Evolutionary conservation across 2,888 invertebrate genomes (phyloP).

Genomic region (Caenorhabditis panamensis): DNA sequence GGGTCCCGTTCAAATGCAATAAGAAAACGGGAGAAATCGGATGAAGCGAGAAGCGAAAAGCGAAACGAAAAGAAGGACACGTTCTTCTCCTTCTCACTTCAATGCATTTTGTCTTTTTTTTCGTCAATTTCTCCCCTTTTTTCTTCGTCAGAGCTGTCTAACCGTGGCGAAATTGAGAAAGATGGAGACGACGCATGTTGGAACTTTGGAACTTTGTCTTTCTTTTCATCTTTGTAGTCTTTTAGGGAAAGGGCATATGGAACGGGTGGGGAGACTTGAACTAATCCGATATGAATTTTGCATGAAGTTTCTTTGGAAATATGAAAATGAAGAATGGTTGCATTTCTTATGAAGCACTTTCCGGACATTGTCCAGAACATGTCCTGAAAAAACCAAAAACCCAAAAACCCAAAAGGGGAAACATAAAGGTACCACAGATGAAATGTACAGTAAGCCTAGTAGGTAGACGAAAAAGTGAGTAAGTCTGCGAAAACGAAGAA

Average conservation of each 20-base stretch:
- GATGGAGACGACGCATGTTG: background rate
- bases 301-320: conserved; percentile 6
- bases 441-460: background rate
- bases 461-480: background rate
- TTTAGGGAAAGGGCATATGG: background rate
- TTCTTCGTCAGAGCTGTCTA: conserved; percentile 24
- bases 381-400: no score
- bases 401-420: no score
- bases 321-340: conserved; percentile 4
- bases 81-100: conserved; percentile 52
- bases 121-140: background rate
- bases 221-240: no score
- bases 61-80: conserved; percentile 33
- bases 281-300: conserved; percentile 8
- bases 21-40: conserved; percentile 49
- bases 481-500: no score
- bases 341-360: conserved; percentile 28
- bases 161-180: conserved; percentile 24
- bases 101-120: conserved; percentile 29
- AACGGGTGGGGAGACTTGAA: background rate
- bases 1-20: conserved; percentile 49
- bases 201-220: background rate
- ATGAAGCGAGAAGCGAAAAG: conserved; percentile 34
- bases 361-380: no score
- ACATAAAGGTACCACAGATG: no score